Evolutionary conservation across 2,113 vertebrate genomes (phyloP).

Genomic region (Phyllostomus hastatus): DNA sequence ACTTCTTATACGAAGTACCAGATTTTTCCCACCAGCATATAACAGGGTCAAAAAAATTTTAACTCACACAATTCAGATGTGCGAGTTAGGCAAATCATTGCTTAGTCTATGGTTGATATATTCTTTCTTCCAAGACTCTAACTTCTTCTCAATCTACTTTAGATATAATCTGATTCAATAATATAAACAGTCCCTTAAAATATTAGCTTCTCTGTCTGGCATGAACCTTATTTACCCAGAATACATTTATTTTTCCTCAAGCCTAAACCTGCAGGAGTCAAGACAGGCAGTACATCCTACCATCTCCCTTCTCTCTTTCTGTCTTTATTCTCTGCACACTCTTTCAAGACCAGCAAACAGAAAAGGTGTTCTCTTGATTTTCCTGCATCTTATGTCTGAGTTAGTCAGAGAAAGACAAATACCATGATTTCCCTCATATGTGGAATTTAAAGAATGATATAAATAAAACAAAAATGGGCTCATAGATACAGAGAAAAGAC

Average conservation of each 20-base stretch:
- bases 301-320: not conserved
- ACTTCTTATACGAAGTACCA: not conserved
- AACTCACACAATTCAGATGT: not conserved
- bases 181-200: not conserved
- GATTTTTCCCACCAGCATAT: not conserved
- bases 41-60: not conserved
- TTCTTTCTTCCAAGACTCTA: not conserved
- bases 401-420: not conserved
- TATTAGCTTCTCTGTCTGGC: not conserved
- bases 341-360: not conserved
- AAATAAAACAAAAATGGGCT: not conserved
- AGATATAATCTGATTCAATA: not conserved
- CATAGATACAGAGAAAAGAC: not conserved
- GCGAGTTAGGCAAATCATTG: not conserved
- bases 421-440: not conserved
- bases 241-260: not conserved
- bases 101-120: not conserved
- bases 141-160: not conserved
- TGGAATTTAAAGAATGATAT: not conserved
- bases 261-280: not conserved
- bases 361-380: not conserved
- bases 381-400: not conserved
- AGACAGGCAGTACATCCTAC: no score
- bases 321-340: not conserved
- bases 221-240: not conserved